Base-by-base conservation (phyloP, 2,113 vertebrate genomes). In the Heterotilapia buettikoferi region DNA sequence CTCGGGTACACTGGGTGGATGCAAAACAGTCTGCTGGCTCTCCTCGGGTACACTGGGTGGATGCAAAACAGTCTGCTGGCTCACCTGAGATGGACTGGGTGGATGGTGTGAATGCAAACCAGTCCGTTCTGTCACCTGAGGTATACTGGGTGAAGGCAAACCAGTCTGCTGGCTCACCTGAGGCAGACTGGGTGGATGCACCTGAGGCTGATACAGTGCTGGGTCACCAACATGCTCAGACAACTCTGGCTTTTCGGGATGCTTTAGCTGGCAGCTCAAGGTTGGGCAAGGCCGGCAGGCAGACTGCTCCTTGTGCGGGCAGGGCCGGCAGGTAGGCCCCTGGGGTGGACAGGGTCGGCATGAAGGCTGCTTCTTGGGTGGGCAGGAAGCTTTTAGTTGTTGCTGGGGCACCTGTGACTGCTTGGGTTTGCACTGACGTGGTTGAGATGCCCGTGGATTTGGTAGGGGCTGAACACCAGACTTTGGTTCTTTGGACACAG, bases 91-190 rank as follows among this genome's bases (percentile, higher is more conserved):
- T 2, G 21, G 9, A 11, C 5, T 9, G 7, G 19, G 0, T 29
- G 45, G 12, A 24, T 12, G 6, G 59, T n/a, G 0, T 18, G 59
- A 29, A 10, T 4, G 16, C 29, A 18, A 4, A 6, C 6, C 16
- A 0, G 59, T 0, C 31, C 12, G 18, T n/a, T n/a, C 0, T 63
- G 0, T 1, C 6, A 0, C 0, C 9, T 1, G 0, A 31, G 56
- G 13, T 2, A 54, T 10, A 54, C 3, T 7, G 57, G 57, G 0
- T 33, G 29, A 29, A 19, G 2, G 16, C 59, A 19, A 11, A 8
- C 13, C 11, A 0, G 26, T 2, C 6, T 82, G 40, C 0, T 82
- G 0, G 2, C 40, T 7, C 1, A 1, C 0, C 2, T 2, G 0
- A 6, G 63, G 4, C 11, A 31, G 7, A 29, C 0, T 33, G 14